These are phyloP conservation scores for Philonicus albiceps DNA, from an alignment of 2,888 invertebrate species.

Conservation along the genomic window DNA sequence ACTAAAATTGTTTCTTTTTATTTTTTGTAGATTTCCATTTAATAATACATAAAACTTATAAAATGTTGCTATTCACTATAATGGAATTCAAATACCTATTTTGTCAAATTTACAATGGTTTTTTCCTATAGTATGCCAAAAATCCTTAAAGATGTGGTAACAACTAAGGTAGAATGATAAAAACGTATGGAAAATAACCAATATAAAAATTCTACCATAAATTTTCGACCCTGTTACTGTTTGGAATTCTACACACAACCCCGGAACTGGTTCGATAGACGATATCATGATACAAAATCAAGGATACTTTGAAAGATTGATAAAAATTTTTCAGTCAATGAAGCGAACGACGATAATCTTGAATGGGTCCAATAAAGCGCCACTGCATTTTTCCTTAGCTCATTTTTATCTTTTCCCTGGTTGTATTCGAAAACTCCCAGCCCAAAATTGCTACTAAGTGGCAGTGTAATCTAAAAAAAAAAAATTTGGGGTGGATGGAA, in stretches of 20 bases:
- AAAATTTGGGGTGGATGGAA: not conserved
- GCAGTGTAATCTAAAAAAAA: not conserved
- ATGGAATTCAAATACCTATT: too few species aligned
- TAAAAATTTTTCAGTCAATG: not conserved
- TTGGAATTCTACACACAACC: not conserved
- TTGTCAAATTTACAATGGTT: too few species aligned
- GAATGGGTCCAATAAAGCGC: not conserved
- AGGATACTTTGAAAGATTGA: not conserved
- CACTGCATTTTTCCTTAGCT: not conserved
- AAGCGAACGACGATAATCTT: not conserved
- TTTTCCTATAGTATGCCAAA: too few species aligned
- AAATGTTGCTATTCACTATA: too few species aligned
- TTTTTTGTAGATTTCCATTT: too few species aligned
- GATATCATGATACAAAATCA: not conserved
- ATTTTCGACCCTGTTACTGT: not conserved
- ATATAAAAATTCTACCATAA: not conserved
- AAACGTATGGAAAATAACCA: not conserved
- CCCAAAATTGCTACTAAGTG: not conserved
- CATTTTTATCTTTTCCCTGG: not conserved
- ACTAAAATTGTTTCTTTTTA: too few species aligned
- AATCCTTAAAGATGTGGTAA: too few species aligned
- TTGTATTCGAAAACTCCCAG: not conserved
- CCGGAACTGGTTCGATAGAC: not conserved
- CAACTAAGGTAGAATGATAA: not conserved
- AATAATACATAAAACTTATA: too few species aligned